phyloP scores from a whole-genome alignment of 2,113 vertebrate genomes.

The Neomonachus schauinslandi region DNA sequence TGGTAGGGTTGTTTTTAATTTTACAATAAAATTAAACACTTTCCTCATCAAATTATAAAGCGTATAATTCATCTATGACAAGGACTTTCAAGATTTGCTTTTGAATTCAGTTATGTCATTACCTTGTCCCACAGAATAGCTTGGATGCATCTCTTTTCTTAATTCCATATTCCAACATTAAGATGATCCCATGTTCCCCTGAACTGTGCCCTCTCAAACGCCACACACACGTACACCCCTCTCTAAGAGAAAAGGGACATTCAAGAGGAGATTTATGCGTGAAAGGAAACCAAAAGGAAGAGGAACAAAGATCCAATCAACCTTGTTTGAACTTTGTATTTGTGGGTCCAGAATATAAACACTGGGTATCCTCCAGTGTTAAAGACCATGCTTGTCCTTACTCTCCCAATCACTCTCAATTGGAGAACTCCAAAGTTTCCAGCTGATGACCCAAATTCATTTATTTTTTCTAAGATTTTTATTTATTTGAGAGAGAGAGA shows the following conservation, averaged over 20 bases:
- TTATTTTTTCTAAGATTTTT: background rate
- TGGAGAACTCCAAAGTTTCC: background rate
- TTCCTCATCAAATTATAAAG: background rate
- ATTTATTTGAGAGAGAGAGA: background rate
- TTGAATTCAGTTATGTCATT: background rate
- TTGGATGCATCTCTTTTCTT: background rate
- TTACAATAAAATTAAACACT: background rate
- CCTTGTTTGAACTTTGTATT: background rate
- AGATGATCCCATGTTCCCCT: background rate
- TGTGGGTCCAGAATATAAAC: background rate
- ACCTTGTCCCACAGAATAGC: background rate
- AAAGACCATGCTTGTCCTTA: background rate
- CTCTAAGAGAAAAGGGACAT: background rate
- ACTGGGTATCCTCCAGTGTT: background rate
- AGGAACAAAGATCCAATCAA: background rate
- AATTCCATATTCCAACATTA: background rate
- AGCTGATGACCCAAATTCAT: background rate
- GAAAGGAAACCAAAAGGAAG: background rate
- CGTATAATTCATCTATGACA: background rate
- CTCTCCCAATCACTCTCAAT: background rate
- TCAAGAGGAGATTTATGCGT: background rate
- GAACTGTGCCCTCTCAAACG: background rate
- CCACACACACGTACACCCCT: background rate
- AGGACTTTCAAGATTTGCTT: background rate
- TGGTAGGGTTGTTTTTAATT: background rate